These are phyloP conservation scores for Amphipoea oculea DNA, from an alignment of 2,888 invertebrate species.

Conservation along the genomic window DNA sequence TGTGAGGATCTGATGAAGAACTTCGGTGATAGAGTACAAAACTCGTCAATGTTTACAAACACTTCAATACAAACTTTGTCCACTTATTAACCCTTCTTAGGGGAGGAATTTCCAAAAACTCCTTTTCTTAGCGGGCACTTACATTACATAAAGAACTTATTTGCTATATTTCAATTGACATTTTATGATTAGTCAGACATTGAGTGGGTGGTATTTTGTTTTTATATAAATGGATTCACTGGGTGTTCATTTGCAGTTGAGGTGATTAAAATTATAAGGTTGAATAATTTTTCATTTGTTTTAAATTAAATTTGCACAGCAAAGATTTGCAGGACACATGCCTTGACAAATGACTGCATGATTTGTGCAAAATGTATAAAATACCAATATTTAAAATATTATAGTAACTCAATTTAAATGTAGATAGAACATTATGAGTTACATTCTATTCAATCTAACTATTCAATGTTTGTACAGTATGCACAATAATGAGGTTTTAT, in stretches of 20 bases:
- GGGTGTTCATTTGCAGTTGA: neutral
- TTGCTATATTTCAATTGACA: neutral
- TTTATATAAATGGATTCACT: neutral
- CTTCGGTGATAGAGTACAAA: neutral
- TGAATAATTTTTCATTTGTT: neutral
- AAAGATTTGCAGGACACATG: neutral
- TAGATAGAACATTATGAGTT: neutral
- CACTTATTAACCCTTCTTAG: neutral
- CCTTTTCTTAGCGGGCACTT: neutral
- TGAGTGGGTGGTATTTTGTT: neutral
- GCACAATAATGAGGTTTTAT: slow-evolving; percentile 5
- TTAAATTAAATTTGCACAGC: neutral
- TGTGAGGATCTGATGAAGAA: neutral
- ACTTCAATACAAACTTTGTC: neutral
- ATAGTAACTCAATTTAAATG: neutral
- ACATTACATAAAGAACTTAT: neutral
- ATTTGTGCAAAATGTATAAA: neutral
- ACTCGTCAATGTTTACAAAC: slow-evolving; percentile 7
- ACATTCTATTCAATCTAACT: neutral
- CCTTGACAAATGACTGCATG: neutral
- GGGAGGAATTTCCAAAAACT: neutral
- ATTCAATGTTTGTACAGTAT: neutral
- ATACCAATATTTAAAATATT: neutral
- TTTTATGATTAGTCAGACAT: neutral
- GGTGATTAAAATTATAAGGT: neutral